phyloP scores from a whole-genome alignment of 2,797 vertebrate species.

The Paratrypauchen microcephalus region DNA sequence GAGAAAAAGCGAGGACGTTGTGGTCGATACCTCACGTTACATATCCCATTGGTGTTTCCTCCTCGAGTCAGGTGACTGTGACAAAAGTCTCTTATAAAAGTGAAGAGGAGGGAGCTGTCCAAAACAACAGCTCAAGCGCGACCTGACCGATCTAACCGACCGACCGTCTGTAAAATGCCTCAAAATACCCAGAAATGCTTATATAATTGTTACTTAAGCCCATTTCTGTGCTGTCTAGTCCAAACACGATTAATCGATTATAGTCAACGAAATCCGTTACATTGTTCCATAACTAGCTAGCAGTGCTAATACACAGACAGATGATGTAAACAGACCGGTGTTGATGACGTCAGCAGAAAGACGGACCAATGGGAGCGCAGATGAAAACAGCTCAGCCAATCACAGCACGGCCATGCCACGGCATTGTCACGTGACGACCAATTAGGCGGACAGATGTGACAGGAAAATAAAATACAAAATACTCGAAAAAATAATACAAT shows the following conservation, averaged over 20 bases:
- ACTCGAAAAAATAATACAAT: no score
- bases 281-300: neutral
- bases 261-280: neutral
- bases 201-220: no score
- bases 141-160: rapidly evolving
- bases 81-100: neutral
- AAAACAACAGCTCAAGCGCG: neutral
- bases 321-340: conserved; percentile 19
- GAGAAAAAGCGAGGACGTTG: neutral
- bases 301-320: neutral
- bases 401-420: neutral
- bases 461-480: neutral
- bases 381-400: conserved; percentile 23
- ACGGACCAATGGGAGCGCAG: conserved; percentile 12
- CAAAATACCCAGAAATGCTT: neutral
- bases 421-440: conserved; percentile 41
- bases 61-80: conserved; percentile 33
- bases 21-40: neutral
- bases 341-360: conserved; percentile 13
- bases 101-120: neutral
- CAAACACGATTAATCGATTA: neutral
- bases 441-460: neutral
- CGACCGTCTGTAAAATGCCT: neutral
- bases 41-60: conserved; percentile 6
- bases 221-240: neutral